A percentile compares a stretch with the other conserved stretches of the same genome.
Evolutionary conservation across 2,888 invertebrate genomes (phyloP).

Genomic region (Cheilosia soror): DNA sequence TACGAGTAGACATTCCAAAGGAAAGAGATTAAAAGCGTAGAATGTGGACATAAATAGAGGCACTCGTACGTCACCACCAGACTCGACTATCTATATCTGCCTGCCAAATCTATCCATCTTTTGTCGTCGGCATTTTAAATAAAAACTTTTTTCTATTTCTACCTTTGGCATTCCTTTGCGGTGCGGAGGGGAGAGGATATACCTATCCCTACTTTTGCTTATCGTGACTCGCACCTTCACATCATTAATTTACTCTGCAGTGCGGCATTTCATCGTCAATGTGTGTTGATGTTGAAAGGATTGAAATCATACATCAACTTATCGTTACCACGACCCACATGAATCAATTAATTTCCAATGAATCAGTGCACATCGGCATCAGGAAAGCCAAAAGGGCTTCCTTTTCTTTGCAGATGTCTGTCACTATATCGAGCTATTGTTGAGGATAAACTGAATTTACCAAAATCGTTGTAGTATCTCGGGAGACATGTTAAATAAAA

Average conservation of each 20-base stretch:
- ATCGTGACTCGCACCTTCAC: neutral
- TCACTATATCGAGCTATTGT: neutral
- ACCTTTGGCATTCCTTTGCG: slow-evolving; percentile 2
- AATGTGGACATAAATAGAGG: neutral
- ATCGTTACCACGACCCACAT: neutral
- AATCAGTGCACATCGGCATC: neutral
- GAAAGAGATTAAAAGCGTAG: slow-evolving; percentile 42
- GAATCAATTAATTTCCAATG: slow-evolving; percentile 33
- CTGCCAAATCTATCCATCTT: slow-evolving; percentile 15
- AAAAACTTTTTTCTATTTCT: slow-evolving; percentile 17
- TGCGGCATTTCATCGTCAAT: slow-evolving; percentile 1
- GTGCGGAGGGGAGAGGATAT: neutral
- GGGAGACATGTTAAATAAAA: neutral
- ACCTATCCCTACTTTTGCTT: neutral
- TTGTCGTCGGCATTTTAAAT: slow-evolving; percentile 17
- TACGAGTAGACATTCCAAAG: slow-evolving; percentile 14
- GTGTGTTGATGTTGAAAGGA: slow-evolving; percentile 1
- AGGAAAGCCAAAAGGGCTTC: neutral
- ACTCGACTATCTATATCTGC: slow-evolving; percentile 14
- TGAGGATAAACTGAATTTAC: neutral
- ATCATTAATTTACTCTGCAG: slow-evolving; percentile 21
- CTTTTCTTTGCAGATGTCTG: slow-evolving; percentile 7
- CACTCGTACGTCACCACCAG: slow-evolving; percentile 33
- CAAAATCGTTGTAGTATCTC: neutral
- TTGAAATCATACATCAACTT: neutral